phyloP scores from a whole-genome alignment of 2,113 vertebrate genomes.

The Elephas maximus region DNA sequence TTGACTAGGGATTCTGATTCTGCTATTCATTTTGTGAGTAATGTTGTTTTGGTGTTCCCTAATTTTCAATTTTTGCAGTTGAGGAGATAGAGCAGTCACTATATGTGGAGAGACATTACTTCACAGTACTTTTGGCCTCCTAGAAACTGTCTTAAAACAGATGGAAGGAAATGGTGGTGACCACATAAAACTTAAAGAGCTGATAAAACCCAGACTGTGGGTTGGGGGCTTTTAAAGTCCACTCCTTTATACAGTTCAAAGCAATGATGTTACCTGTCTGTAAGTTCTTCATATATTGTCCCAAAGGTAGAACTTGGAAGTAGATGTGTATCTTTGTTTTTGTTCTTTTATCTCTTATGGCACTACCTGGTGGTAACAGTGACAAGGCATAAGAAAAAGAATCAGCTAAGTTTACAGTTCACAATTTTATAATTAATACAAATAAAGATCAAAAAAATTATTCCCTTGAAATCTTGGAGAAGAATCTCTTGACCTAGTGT shows the following conservation, averaged over 20 bases:
- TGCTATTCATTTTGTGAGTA: slow-evolving; percentile 25
- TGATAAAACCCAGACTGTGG: background rate
- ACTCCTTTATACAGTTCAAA: slow-evolving; percentile 28
- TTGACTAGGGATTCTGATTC: slow-evolving; percentile 32
- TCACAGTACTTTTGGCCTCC: slow-evolving; percentile 3
- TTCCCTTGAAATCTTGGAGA: slow-evolving; percentile 17
- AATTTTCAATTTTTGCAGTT: background rate
- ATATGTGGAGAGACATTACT: background rate
- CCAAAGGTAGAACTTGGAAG: slow-evolving; percentile 14
- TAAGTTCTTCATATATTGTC: slow-evolving; percentile 53
- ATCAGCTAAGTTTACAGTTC: background rate
- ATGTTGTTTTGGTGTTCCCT: background rate
- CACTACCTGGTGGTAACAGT: background rate
- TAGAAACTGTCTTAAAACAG: slow-evolving; percentile 13
- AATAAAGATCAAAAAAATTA: slow-evolving; percentile 15
- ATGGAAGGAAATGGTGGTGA: background rate
- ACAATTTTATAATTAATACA: slow-evolving; percentile 42
- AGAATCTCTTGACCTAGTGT: background rate
- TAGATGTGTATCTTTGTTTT: background rate
- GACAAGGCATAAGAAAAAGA: slow-evolving; percentile 28
- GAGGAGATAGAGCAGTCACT: background rate
- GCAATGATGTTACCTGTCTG: background rate
- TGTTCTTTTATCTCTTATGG: background rate
- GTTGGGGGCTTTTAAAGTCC: background rate
- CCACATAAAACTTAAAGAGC: background rate